Evolutionary conservation across 2,888 invertebrate species (phyloP).

Genomic region (Chrysolina oricalcia): DNA sequence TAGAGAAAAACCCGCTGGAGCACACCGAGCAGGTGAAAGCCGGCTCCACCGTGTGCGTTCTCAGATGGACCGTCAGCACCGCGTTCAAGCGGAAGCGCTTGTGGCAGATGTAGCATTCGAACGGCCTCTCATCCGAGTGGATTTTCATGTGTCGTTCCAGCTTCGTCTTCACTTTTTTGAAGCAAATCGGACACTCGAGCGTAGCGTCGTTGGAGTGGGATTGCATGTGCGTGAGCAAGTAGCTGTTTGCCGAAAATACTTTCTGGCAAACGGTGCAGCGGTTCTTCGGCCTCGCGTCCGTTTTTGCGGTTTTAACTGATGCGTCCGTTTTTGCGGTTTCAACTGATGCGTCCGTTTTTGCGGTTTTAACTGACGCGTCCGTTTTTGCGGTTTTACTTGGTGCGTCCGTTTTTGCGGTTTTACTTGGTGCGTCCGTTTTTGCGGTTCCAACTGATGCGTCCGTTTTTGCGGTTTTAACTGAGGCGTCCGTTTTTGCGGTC

Average conservation of each 20-base stretch:
- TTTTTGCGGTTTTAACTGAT: no score
- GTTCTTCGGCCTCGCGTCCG: background rate
- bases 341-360: no score
- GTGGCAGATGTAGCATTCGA: constrained; percentile 5
- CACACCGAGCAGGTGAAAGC: constrained; percentile 7
- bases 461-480: no score
- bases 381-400: no score
- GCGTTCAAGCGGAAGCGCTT: background rate
- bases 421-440: no score
- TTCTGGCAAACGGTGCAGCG: background rate
- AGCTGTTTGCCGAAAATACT: background rate
- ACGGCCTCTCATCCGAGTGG: constrained; percentile 9
- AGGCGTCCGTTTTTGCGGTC: background rate
- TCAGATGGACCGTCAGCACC: background rate
- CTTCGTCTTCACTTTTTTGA: constrained; percentile 2
- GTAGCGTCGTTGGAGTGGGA: background rate
- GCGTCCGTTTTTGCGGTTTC: no score
- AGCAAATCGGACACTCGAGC: constrained; percentile 1
- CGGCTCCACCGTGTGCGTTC: background rate
- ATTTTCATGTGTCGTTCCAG: constrained; percentile 16
- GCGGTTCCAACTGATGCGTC: no score
- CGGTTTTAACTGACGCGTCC: no score
- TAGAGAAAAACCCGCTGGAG: constrained; percentile 2
- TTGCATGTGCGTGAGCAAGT: background rate
- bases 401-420: no score